Evolutionary conservation across 2,113 vertebrate genomes (phyloP).

Genomic region (Colossoma macropomum): DNA sequence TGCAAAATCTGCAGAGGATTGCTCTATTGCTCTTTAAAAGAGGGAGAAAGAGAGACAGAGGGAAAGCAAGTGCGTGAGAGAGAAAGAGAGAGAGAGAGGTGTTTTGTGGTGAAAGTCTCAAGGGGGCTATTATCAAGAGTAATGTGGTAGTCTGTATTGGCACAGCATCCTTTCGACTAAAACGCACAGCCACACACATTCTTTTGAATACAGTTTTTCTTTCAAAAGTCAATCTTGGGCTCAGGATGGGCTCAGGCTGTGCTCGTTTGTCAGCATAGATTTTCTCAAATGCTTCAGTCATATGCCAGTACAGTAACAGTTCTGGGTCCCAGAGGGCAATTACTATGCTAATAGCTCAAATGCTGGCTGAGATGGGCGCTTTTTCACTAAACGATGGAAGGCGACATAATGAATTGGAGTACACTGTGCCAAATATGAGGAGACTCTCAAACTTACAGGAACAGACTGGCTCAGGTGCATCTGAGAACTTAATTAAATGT

Average conservation of each 20-base stretch:
- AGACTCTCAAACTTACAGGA: not conserved
- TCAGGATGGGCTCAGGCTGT: not conserved
- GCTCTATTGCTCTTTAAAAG: slow-evolving; percentile 24
- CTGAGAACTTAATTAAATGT: slow-evolving; percentile 22
- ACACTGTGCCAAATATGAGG: slow-evolving; percentile 26
- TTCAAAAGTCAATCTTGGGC: slow-evolving; percentile 13
- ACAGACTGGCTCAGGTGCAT: not conserved
- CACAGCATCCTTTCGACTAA: slow-evolving; percentile 11
- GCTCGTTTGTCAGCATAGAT: slow-evolving; percentile 7
- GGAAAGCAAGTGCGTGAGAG: not conserved
- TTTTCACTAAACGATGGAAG: slow-evolving; percentile 18
- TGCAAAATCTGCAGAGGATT: slow-evolving; percentile 33
- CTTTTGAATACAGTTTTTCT: not conserved
- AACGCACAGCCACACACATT: slow-evolving; percentile 8
- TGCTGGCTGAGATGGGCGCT: slow-evolving; percentile 24
- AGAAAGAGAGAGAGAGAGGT: slow-evolving; percentile 2
- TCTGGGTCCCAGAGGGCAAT: slow-evolving; percentile 44
- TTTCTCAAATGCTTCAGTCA: slow-evolving; percentile 30
- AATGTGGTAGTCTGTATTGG: slow-evolving; percentile 24
- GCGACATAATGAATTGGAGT: slow-evolving; percentile 36
- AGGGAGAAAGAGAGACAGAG: not conserved
- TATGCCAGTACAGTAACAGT: slow-evolving; percentile 28
- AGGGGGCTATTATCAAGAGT: slow-evolving; percentile 39
- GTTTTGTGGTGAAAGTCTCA: slow-evolving; percentile 9
- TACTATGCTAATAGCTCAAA: slow-evolving; percentile 48